Conservation (phyloP, 2,113 vertebrate species). For the Parotia lawesii region DNA sequence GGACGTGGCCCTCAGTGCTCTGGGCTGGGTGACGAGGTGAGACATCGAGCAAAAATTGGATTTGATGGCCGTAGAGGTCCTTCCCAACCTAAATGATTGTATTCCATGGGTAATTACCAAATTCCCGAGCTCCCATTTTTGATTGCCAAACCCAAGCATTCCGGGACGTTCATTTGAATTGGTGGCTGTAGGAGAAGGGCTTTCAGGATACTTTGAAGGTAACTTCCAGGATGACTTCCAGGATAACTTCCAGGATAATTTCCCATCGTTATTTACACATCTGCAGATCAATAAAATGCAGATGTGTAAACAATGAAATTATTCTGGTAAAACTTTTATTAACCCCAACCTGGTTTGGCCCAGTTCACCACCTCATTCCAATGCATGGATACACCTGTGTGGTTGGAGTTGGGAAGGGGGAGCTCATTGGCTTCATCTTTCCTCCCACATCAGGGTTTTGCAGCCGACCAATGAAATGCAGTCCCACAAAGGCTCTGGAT, state of each 20-base stretch:
- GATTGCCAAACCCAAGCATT: neutral
- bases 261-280: neutral
- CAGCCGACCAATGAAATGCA: neutral
- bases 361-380: neutral
- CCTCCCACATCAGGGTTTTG: neutral
- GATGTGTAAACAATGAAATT: neutral
- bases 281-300: neutral
- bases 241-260: neutral
- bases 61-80: neutral
- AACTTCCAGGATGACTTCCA: neutral
- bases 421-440: neutral
- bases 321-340: neutral
- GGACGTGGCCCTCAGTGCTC: neutral
- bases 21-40: too few relatives aligned
- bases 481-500: neutral
- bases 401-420: neutral
- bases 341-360: neutral
- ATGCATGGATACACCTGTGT: neutral
- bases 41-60: accelerated
- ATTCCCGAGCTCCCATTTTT: neutral
- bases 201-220: neutral
- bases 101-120: neutral
- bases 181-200: neutral
- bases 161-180: neutral
- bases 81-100: neutral